A percentile compares a stretch with the other conserved stretches of the same genome.
Evolutionary conservation across 2,113 vertebrate species (phyloP).

Genomic region (Psophia crepitans): DNA sequence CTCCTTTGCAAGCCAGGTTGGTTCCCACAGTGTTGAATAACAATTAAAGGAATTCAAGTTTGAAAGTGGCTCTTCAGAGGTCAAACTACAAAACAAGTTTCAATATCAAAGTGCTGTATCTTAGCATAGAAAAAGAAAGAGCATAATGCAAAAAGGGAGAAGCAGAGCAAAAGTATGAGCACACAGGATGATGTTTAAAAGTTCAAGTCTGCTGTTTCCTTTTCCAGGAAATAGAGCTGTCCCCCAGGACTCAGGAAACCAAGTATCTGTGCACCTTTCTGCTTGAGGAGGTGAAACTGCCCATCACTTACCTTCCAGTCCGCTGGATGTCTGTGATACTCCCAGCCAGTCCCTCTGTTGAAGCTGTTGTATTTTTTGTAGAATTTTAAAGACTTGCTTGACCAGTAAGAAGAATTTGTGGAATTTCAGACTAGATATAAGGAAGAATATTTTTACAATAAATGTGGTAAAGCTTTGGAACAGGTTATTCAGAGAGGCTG

Average conservation of each 20-base stretch:
- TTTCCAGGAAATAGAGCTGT: background rate
- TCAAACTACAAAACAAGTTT: slow-evolving; percentile 56
- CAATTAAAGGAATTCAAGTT: slow-evolving; percentile 62
- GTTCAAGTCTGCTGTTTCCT: background rate
- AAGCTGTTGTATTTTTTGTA: background rate
- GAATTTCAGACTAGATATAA: background rate
- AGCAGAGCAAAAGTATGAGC: background rate
- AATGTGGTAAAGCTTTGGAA: background rate
- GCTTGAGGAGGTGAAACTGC: background rate
- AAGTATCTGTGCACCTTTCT: background rate
- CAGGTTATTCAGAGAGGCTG: background rate
- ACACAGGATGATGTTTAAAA: background rate
- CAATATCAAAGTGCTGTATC: background rate
- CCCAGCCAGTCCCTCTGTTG: background rate
- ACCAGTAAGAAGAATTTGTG: background rate
- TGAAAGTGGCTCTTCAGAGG: slow-evolving; percentile 73
- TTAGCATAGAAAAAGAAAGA: background rate
- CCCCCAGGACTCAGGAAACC: background rate
- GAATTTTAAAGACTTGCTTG: background rate
- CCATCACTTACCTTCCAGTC: background rate
- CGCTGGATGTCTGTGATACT: fast-evolving
- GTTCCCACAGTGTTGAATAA: slow-evolving; percentile 62
- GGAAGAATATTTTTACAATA: background rate
- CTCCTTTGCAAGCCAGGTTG: slow-evolving; percentile 68
- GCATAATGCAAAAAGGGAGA: background rate